These are phyloP conservation scores for Habroteleia sp. DNA, from an alignment of 2,888 invertebrate species.

Conservation along the genomic window DNA sequence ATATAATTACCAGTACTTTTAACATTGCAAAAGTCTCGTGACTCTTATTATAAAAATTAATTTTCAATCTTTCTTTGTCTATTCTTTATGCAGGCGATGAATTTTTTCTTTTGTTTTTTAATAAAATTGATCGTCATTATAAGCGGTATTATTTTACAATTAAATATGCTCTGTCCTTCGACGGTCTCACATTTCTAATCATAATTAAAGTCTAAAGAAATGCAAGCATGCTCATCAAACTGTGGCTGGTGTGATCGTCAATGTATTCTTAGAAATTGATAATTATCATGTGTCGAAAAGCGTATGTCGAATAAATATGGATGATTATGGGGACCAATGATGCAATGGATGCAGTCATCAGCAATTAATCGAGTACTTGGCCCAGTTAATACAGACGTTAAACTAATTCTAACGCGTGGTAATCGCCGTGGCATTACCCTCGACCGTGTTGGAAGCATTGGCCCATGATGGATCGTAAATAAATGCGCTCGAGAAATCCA, in stretches of 20 bases:
- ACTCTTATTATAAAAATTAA: too few relatives aligned
- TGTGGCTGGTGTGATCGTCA: neutral
- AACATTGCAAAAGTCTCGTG: too few relatives aligned
- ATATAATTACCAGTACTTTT: too few relatives aligned
- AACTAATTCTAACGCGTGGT: conserved; percentile 67
- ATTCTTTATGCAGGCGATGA: too few relatives aligned
- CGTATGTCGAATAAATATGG: neutral
- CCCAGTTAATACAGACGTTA: conserved; percentile 75
- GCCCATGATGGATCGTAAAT: conserved; percentile 44
- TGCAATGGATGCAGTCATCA: conserved; percentile 4
- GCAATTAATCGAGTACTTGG: conserved; percentile 76
- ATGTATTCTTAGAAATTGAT: conserved; percentile 17
- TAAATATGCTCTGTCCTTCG: conserved; percentile 14
- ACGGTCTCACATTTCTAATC: conserved; percentile 3
- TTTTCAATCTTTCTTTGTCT: too few relatives aligned
- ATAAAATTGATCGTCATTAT: conserved; percentile 21
- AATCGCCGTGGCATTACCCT: conserved; percentile 54
- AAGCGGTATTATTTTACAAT: conserved; percentile 19
- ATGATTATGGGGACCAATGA: conserved; percentile 4
- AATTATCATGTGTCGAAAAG: conserved; percentile 29
- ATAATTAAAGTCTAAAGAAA: conserved; percentile 5
- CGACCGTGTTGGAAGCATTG: conserved; percentile 35
- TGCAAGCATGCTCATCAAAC: conserved; percentile 6
- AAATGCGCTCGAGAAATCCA: conserved; percentile 4
- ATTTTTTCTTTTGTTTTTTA: too few relatives aligned